These are phyloP conservation scores for Stomatorhinus ivindoensis DNA, from an alignment of 2,113 vertebrate genomes.

Conservation along the genomic window DNA sequence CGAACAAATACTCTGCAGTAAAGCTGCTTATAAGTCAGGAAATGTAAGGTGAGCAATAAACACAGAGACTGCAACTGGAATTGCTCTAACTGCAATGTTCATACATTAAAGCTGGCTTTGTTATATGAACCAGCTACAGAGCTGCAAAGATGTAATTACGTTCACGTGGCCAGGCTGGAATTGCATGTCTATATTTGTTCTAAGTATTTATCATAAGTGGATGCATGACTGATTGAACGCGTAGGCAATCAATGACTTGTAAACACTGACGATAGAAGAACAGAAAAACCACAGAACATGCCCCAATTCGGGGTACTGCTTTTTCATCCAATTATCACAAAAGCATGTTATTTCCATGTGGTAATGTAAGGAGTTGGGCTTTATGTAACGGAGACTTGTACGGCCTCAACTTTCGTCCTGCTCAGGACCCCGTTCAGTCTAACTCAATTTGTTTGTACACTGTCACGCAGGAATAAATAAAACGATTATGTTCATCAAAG, in stretches of 20 bases:
- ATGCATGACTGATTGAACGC: neutral
- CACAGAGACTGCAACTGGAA: neutral
- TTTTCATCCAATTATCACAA: neutral
- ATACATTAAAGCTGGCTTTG: neutral
- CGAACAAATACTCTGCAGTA: neutral
- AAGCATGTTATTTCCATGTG: neutral
- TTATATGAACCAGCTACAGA: neutral
- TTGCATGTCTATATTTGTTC: neutral
- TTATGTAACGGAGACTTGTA: neutral
- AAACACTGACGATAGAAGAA: neutral
- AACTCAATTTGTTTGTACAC: neutral
- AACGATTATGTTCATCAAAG: conserved; percentile 5
- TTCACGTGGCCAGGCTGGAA: neutral
- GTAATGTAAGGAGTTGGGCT: neutral
- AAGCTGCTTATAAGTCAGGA: neutral
- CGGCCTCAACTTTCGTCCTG: neutral
- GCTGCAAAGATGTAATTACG: neutral
- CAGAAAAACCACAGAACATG: neutral
- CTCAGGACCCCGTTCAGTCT: neutral
- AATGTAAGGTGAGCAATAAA: neutral
- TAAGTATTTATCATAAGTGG: neutral
- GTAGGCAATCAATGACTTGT: neutral
- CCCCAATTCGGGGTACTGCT: neutral
- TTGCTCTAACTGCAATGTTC: neutral
- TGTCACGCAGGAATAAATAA: neutral